Base-by-base conservation (phyloP, 2,888 invertebrate genomes). In the Trachelus iudaicus region DNA sequence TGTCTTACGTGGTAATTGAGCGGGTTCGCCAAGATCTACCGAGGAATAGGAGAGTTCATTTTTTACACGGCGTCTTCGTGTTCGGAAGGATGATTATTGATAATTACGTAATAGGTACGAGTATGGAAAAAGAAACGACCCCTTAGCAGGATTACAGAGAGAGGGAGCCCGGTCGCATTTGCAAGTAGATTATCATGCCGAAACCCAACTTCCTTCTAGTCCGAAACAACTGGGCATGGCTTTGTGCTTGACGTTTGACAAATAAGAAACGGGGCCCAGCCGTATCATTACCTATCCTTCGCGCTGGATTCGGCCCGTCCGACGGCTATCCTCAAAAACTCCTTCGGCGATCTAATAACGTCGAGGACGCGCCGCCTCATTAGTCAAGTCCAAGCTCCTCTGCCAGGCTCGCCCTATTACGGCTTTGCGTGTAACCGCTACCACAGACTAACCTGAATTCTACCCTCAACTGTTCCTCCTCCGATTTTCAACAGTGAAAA, bases 341-440 rank as follows among this genome's bases (percentile, higher is more conserved):
- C 88, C 90, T 90, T 89, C 87, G 89, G 87, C 91, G 91, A 91
- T 91, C 90, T 91, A 91, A 91, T 91, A 91, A 91, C 90, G 89
- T 88, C 90, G 89, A 90, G 90, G 90, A 89, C 90, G 89, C 89
- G 88, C 91, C 90, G 91, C 86, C 90, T 91, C 91, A 91, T 91
- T 91, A 91, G 91, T 91, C 91, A 91, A 91, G 90, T 89, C 88
- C 73, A 78, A 76, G 83, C 83, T 86, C 82, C 83, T 83, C 85
- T 80, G 82, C 83, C 80, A 77, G 80, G 84, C 80, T 80, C 84
- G 81, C 83, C 85, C 88, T 87, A 86, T 88, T 87, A 87, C 87
- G 83, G 76, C 77, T 81, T 83, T 84, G 83, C 85, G 84, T 85
- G 83, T 82, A 80, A 81, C 80, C 81, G 82, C 79, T 76, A 34